phyloP scores from a whole-genome alignment of 1,140 invertebrate species.

The Orchestia grillus region DNA sequence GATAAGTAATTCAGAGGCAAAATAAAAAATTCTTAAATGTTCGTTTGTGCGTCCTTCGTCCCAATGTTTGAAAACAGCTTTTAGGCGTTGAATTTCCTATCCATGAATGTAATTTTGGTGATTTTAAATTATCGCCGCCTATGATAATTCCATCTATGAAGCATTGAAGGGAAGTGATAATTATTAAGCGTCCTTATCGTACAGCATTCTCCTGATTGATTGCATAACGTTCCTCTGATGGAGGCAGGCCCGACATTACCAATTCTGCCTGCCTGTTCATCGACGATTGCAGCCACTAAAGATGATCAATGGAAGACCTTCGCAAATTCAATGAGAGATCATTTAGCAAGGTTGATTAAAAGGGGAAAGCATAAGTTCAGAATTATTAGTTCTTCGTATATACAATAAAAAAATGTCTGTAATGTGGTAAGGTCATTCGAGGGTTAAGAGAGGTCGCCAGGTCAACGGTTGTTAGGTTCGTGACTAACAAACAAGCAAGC shows the following conservation, averaged over 20 bases:
- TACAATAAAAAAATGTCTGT: background rate
- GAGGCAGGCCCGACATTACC: background rate
- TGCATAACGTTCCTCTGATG: background rate
- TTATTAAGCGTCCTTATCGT: background rate
- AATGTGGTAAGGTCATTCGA: background rate
- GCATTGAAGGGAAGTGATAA: background rate
- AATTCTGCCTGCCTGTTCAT: background rate
- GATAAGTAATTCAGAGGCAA: background rate
- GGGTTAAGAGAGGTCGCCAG: background rate
- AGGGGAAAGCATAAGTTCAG: background rate
- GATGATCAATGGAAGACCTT: background rate
- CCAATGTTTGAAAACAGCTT: background rate
- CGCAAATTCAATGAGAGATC: background rate
- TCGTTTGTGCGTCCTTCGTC: background rate
- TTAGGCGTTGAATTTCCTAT: background rate
- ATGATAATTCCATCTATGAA: background rate
- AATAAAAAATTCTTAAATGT: background rate
- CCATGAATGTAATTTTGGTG: background rate
- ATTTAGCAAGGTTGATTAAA: background rate
- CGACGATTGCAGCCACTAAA: background rate
- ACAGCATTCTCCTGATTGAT: background rate
- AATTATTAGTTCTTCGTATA: background rate
- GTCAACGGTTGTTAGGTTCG: background rate
- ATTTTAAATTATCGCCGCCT: background rate
- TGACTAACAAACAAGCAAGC: background rate